Evolutionary conservation across 2,113 vertebrate genomes (phyloP).

Genomic region (Athene noctua): DNA sequence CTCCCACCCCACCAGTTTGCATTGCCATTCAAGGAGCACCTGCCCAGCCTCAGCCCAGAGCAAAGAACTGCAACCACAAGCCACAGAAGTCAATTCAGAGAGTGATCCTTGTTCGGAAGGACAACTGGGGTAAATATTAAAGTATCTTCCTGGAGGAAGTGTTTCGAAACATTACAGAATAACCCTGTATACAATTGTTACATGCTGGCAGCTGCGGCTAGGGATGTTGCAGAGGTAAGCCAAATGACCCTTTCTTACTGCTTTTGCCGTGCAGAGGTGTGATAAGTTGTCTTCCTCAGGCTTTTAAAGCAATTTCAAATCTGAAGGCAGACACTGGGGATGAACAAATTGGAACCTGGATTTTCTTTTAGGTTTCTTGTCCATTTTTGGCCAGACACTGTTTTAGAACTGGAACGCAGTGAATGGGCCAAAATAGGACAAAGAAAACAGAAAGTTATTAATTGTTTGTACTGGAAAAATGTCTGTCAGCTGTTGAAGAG

Average conservation of each 20-base stretch:
- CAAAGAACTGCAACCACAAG: neutral
- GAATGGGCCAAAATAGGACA: neutral
- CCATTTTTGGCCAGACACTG: neutral
- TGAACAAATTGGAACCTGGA: neutral
- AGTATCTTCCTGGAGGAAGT: neutral
- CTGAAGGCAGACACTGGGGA: neutral
- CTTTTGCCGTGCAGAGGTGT: neutral
- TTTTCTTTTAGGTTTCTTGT: neutral
- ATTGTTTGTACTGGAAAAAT: neutral
- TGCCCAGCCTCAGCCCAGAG: neutral
- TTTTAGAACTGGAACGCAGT: neutral
- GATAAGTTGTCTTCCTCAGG: neutral
- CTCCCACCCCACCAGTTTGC: neutral
- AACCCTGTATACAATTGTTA: neutral
- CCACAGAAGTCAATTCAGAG: neutral
- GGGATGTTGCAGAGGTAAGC: neutral
- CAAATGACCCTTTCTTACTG: neutral
- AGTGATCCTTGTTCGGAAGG: neutral
- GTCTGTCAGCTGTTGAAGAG: neutral
- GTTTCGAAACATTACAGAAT: neutral
- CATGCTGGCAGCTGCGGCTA: neutral
- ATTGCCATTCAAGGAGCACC: neutral
- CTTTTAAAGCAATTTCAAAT: neutral
- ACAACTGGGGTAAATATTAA: accelerated
- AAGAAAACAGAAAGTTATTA: neutral